A percentile compares a stretch with the other conserved stretches of the same genome.
Evolutionary conservation across 2,797 vertebrate genomes (phyloP).

Genomic region (Xiphorhynchus erythropygius): DNA sequence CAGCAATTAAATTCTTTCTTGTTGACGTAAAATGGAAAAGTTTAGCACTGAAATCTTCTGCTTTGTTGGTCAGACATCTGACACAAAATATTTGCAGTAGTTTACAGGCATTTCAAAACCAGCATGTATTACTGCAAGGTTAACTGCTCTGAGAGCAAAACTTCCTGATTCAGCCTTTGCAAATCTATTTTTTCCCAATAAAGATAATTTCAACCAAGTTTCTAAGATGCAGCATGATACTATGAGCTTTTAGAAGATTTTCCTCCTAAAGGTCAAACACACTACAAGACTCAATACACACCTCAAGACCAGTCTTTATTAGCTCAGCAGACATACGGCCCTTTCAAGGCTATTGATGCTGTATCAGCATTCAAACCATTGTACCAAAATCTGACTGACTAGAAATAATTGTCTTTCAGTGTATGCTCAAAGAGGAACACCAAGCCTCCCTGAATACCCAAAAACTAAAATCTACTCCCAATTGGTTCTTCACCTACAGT

Average conservation of each 20-base stretch:
- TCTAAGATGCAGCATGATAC: neutral
- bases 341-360: neutral
- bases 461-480: neutral
- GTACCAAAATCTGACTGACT: neutral
- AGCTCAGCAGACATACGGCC: constrained; percentile 23
- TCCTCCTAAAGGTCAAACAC: constrained; percentile 32
- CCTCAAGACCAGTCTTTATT: constrained; percentile 19
- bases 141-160: neutral
- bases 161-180: neutral
- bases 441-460: neutral
- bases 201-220: neutral
- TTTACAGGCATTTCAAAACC: neutral
- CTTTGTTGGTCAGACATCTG: neutral
- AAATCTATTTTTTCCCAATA: neutral
- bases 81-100: neutral
- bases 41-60: neutral
- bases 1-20: neutral
- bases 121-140: neutral
- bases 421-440: neutral
- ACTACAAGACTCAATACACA: constrained; percentile 40
- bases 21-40: neutral
- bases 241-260: neutral
- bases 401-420: neutral
- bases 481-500: neutral
- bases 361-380: neutral